Base-by-base conservation (phyloP, 2,113 vertebrate genomes). In the Paralichthys olivaceus region DNA sequence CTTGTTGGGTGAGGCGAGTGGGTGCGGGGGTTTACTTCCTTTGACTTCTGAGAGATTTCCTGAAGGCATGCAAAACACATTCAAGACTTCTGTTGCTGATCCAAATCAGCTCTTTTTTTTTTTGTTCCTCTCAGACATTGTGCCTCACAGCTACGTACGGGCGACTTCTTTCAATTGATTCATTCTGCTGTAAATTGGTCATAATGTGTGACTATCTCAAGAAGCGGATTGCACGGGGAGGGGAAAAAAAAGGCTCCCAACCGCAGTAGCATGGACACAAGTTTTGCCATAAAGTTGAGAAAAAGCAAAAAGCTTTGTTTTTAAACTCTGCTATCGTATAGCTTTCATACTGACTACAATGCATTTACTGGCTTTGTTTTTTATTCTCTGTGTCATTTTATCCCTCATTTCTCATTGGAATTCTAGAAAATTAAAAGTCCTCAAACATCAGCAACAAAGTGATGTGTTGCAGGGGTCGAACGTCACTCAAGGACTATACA, bases 1-100 rank as follows among this genome's bases (percentile, higher is more conserved):
- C 59, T 55, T 51, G 59, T 61, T 45, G 71, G 71, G 81, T 32
- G 76, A 68, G 34, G 83, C 22, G 68, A 1, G 58, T 8, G 26
- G 15, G 43, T 4, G 53, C 15, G 25, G 69, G 17, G 59, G 81
- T 14, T 12, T 62, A 69, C 81, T 81, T 90, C 85, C 84, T 81
- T 81, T 37, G 51, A 92, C 87, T 86, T 92, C 83, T 85, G 87
- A 92, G 81, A 89, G 87, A 88, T 87, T 90, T 90, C 91, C 90
- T 81, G 71, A 83, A 92, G 91, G 90, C 89, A 89, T 83, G 75
- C 79, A 74, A 86, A 88, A 77, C 84, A 77, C 81, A 83, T 72
- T 91, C 80, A 78, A 51, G 77, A 89, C 88, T 89, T 88, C 75
- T 90, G 89, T 88, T 84, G 83, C 84, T 84, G 86, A 91, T 91